Evolutionary conservation across 2,888 invertebrate genomes (phyloP).

Genomic region (Crematogaster levior): DNA sequence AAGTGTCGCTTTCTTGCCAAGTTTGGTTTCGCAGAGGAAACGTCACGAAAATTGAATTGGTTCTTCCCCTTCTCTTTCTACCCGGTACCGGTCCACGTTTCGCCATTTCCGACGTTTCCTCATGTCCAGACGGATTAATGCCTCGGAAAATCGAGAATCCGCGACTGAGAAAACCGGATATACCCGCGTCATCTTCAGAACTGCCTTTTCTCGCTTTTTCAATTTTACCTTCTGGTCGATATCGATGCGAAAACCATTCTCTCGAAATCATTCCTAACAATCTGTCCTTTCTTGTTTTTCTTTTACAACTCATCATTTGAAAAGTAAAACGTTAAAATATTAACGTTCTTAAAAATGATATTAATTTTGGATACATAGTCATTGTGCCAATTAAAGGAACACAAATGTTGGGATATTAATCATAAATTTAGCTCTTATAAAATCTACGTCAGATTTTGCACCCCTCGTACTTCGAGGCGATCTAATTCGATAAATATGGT

Average conservation of each 20-base stretch:
- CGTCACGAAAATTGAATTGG: constrained; percentile 74
- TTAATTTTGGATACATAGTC: neutral
- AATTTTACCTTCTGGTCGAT: neutral
- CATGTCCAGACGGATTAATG: constrained; percentile 72
- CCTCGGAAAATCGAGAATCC: constrained; percentile 64
- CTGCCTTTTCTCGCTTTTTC: constrained; percentile 5
- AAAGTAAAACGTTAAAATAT: neutral
- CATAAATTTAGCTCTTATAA: neutral
- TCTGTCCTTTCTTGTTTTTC: neutral
- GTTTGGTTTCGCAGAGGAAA: constrained; percentile 62
- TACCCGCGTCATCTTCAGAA: constrained; percentile 38
- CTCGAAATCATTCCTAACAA: neutral
- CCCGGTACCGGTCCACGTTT: constrained; percentile 51
- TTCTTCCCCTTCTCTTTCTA: neutral
- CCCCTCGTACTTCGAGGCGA: neutral
- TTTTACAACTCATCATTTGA: neutral
- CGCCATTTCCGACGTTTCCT: constrained; percentile 67
- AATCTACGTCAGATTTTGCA: neutral
- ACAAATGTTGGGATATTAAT: neutral
- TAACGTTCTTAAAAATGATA: neutral
- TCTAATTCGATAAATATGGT: constrained; percentile 12
- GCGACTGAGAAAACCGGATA: constrained; percentile 61
- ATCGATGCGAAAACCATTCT: constrained; percentile 11
- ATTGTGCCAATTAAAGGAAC: constrained; percentile 14
- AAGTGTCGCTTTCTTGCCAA: constrained; percentile 45